Percentiles rank a stretch among this genome's conserved stretches.
Evolutionary conservation across 2,113 vertebrate species (phyloP).

Genomic region (Scalopus aquaticus): DNA sequence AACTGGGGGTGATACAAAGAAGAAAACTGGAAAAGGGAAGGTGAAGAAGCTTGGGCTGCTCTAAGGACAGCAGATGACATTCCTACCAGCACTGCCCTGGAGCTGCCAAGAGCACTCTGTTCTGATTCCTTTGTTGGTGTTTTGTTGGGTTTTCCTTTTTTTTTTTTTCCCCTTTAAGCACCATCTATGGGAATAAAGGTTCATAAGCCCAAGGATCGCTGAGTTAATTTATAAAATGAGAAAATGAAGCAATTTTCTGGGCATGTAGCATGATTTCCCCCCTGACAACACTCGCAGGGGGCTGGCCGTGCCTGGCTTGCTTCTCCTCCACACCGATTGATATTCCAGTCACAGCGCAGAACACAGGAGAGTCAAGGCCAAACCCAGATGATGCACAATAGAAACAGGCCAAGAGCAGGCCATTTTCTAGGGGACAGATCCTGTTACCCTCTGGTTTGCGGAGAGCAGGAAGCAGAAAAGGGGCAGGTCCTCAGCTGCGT

Average conservation of each 20-base stretch:
- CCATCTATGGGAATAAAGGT: background rate
- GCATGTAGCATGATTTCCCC: conserved; percentile 64
- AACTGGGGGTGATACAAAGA: background rate
- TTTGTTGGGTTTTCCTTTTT: background rate
- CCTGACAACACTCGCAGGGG: conserved; percentile 72
- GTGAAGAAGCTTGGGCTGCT: background rate
- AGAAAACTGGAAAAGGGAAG: background rate
- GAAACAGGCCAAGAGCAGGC: conserved; percentile 11
- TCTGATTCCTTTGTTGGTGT: background rate
- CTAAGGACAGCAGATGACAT: background rate
- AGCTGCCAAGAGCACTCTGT: background rate
- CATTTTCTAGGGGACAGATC: background rate
- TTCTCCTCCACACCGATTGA: conserved; percentile 75
- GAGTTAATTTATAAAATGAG: conserved; percentile 75
- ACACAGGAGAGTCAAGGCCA: conserved; percentile 81
- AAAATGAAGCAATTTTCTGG: conserved; percentile 65
- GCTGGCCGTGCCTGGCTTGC: conserved; percentile 77
- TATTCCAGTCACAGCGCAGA: conserved; percentile 80
- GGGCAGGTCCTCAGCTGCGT: background rate
- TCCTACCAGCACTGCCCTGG: background rate
- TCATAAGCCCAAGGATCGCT: conserved; percentile 16
- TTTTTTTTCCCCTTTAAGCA: background rate
- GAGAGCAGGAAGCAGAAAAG: background rate
- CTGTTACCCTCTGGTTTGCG: background rate
- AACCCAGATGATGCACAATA: conserved; percentile 72